Conservation (phyloP, 2,113 vertebrate genomes). For the Pseudopodoces humilis region DNA sequence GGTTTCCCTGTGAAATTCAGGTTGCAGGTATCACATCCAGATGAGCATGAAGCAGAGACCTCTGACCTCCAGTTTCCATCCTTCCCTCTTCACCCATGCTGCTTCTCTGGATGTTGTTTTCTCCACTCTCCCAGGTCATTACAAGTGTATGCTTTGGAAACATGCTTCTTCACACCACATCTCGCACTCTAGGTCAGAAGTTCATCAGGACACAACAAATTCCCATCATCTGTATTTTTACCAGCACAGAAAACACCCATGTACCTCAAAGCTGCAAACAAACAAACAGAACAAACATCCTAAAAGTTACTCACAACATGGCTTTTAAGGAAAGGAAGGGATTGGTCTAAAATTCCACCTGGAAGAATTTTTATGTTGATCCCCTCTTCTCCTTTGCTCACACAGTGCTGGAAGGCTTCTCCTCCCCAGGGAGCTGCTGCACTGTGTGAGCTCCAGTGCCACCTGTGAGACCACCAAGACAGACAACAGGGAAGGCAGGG, state of each 20-base stretch:
- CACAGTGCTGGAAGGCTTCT: fast-evolving
- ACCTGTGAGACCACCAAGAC: background rate
- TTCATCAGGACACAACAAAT: background rate
- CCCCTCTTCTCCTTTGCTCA: background rate
- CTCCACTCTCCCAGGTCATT: background rate
- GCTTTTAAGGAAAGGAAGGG: background rate
- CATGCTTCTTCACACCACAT: background rate
- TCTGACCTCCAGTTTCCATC: background rate
- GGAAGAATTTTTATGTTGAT: background rate
- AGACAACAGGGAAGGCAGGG: background rate
- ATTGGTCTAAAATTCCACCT: background rate
- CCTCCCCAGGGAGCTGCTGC: background rate
- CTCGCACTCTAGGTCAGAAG: background rate
- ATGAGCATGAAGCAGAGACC: background rate
- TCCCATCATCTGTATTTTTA: background rate
- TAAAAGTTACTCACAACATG: fast-evolving
- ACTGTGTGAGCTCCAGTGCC: background rate
- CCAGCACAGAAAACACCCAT: background rate
- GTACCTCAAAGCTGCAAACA: background rate
- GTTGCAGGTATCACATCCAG: background rate
- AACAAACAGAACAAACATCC: background rate
- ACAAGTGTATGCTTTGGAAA: background rate
- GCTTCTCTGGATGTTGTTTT: background rate
- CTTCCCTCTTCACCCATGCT: background rate
- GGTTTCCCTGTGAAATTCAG: background rate